Conservation (phyloP, 2,888 invertebrate genomes). For the Parnassius glacialis region DNA sequence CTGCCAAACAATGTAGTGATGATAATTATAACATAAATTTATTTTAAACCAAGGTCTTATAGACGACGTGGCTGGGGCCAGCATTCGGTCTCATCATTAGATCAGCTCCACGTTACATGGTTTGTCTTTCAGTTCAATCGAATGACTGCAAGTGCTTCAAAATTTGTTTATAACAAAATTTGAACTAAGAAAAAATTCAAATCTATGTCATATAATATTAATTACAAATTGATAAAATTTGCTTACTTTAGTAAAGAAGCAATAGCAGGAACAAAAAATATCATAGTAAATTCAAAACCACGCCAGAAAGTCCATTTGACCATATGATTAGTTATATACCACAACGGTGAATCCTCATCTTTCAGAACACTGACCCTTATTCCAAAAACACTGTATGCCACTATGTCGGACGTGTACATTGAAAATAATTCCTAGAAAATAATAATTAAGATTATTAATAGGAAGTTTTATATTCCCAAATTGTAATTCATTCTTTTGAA, state of each 20-base stretch:
- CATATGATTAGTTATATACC: slow-evolving; percentile 64
- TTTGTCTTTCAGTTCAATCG: no score
- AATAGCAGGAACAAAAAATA: slow-evolving; percentile 55
- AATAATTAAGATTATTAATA: slow-evolving; percentile 2
- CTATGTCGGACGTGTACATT: slow-evolving; percentile 67
- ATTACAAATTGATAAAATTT: slow-evolving; percentile 1
- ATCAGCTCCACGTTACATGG: no score
- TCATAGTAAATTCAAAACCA: slow-evolving; percentile 57
- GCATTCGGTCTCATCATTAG: no score
- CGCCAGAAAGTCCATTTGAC: slow-evolving; percentile 62
- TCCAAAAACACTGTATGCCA: slow-evolving; percentile 61
- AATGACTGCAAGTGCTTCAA: no score
- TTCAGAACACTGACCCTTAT: slow-evolving; percentile 55
- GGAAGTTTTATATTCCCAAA: background rate
- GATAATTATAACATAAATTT: no score
- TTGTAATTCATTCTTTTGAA: background rate
- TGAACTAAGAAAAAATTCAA: slow-evolving; percentile 26
- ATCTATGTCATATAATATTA: background rate
- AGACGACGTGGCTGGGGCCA: no score
- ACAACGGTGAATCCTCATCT: slow-evolving; percentile 54
- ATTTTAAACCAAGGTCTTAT: no score
- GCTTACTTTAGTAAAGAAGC: slow-evolving; percentile 51
- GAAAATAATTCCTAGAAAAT: slow-evolving; percentile 54
- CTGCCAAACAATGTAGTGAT: no score
- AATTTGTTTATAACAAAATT: no score